Evolutionary conservation across 2,888 invertebrate genomes (phyloP).

Genomic region (Cacoxenus indagator): DNA sequence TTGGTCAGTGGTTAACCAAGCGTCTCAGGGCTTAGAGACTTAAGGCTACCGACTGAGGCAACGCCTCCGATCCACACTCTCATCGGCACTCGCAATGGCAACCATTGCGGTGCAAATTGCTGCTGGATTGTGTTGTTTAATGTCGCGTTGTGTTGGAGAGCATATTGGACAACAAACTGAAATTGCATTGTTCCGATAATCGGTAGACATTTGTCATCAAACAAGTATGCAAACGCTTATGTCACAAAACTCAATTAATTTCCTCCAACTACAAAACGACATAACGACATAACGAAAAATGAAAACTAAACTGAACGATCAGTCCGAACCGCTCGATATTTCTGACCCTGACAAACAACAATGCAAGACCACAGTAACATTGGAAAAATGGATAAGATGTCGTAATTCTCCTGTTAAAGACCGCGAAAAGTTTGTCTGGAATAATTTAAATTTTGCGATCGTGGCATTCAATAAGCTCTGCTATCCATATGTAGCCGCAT

Average conservation of each 20-base stretch:
- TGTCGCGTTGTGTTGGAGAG: too few species aligned
- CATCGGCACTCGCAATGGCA: constrained; percentile 33
- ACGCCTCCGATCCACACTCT: constrained; percentile 27
- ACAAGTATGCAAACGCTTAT: constrained; percentile 56
- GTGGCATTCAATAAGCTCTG: too few species aligned
- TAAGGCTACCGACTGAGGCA: constrained; percentile 32
- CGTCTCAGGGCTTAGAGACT: constrained; percentile 14
- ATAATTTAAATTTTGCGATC: too few species aligned
- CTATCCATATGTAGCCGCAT: too few species aligned
- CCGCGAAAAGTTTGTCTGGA: too few species aligned
- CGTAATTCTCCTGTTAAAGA: too few species aligned
- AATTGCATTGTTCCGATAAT: constrained; percentile 58
- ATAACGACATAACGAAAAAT: neutral
- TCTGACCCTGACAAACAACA: too few species aligned
- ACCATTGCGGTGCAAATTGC: neutral
- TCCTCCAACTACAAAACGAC: constrained; percentile 42
- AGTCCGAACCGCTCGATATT: too few species aligned
- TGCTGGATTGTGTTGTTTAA: too few species aligned
- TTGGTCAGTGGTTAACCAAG: neutral
- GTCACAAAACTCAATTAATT: constrained; percentile 41
- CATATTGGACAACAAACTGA: constrained; percentile 47
- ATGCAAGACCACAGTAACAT: too few species aligned
- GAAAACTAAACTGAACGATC: neutral
- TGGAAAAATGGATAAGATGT: too few species aligned
- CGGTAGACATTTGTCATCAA: constrained; percentile 47